A percentile compares a stretch with the other conserved stretches of the same genome.
Conservation (phyloP, 2,888 invertebrate genomes). For the Bhutanitis thaidina region DNA sequence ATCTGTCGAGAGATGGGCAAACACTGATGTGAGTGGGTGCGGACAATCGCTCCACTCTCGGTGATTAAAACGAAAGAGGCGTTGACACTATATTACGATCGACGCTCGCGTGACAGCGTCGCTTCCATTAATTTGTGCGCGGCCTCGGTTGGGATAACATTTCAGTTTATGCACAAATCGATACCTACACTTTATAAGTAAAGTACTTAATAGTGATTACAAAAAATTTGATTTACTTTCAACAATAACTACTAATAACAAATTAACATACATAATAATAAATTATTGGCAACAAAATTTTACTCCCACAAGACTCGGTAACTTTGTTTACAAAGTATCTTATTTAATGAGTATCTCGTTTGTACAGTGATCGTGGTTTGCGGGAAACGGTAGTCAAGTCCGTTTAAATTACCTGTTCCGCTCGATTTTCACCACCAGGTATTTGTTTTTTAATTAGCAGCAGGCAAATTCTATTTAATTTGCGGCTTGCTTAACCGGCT, state of each 20-base stretch:
- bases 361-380: conserved; percentile 22
- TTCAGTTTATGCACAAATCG: conserved; percentile 28
- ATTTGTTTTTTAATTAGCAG: conserved; percentile 62
- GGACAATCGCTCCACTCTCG: conserved; percentile 72
- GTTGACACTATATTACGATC: conserved; percentile 74
- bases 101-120: conserved; percentile 47
- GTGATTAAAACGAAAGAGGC: conserved; percentile 75
- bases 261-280: not conserved
- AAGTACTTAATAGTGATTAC: no score
- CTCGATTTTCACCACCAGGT: conserved; percentile 43
- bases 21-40: conserved; percentile 62
- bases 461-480: conserved; percentile 66
- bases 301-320: not conserved
- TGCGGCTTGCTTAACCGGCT: conserved; percentile 50
- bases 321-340: conserved; percentile 19
- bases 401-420: conserved; percentile 35
- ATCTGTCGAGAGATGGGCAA: conserved; percentile 66
- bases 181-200: conserved; percentile 5
- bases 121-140: conserved; percentile 54
- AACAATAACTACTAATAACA: not conserved
- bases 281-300: not conserved
- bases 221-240: no score
- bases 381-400: conserved; percentile 27
- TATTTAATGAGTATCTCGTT: conserved; percentile 18
- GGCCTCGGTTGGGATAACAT: conserved; percentile 35